Conservation (phyloP, 2,113 vertebrate genomes). For the Rhombomys opimus region DNA sequence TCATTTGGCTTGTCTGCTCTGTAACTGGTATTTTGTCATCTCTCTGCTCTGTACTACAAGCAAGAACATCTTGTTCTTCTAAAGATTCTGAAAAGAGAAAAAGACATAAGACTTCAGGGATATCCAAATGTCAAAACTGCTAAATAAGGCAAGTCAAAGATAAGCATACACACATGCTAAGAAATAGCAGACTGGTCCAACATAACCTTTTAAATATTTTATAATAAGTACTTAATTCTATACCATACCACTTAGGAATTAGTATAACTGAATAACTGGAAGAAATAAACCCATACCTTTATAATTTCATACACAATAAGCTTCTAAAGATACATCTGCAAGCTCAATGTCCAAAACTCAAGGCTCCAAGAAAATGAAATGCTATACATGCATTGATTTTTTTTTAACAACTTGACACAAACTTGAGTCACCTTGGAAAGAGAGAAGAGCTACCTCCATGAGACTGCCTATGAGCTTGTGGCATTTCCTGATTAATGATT, state of each 20-base stretch:
- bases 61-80: conserved; percentile 75
- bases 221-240: not conserved
- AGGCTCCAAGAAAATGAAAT: conserved; percentile 34
- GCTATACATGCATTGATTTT: not conserved
- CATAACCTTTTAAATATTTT: conserved; percentile 23
- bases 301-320: conserved; percentile 21
- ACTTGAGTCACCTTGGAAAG: not conserved
- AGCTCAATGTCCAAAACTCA: conserved; percentile 15
- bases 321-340: conserved; percentile 37
- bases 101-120: conserved; percentile 72
- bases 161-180: not conserved
- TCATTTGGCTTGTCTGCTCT: conserved; percentile 78
- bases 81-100: conserved; percentile 83
- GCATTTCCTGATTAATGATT: not conserved
- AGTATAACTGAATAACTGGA: not conserved
- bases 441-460: not conserved
- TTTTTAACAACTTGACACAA: not conserved
- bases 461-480: not conserved
- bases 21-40: conserved; percentile 72
- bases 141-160: conserved; percentile 51
- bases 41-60: conserved; percentile 70
- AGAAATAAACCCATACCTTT: not conserved
- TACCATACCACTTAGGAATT: conserved; percentile 27
- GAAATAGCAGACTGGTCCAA: not conserved
- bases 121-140: conserved; percentile 27